phyloP scores from a whole-genome alignment of 2,797 vertebrate genomes.

The Borostomias antarcticus region DNA sequence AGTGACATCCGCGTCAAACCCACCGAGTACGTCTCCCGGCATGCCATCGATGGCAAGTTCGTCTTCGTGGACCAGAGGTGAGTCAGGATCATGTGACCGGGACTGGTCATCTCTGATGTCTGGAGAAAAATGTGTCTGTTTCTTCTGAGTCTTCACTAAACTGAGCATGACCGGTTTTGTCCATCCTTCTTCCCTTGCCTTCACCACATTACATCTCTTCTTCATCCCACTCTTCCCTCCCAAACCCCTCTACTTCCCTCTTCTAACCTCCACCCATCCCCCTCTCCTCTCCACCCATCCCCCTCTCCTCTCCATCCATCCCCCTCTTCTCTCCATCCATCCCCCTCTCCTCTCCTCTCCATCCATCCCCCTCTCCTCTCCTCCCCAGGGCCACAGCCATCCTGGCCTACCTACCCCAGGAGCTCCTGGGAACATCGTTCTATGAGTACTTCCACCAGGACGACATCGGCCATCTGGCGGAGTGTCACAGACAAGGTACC shows the following conservation, averaged over 20 bases:
- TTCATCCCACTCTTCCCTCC: too few species aligned
- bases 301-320: background rate
- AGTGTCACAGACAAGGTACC: constrained; percentile 96
- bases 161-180: too few species aligned
- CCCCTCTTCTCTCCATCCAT: background rate
- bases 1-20: constrained; percentile 95
- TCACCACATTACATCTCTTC: background rate
- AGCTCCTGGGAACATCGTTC: constrained; percentile 97
- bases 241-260: too few species aligned
- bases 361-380: constrained; percentile 5
- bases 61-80: constrained; percentile 99
- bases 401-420: constrained; percentile 95
- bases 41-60: constrained; percentile 97
- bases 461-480: constrained; percentile 94
- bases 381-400: constrained; percentile 91
- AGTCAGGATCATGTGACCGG: too few species aligned
- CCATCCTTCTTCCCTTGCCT: too few species aligned
- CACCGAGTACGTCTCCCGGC: constrained; percentile 95
- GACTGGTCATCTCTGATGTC: too few species aligned
- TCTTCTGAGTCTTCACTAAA: too few species aligned
- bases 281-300: background rate
- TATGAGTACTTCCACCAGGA: constrained; percentile 99
- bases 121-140: too few species aligned
- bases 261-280: background rate
- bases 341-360: background rate